A percentile compares a stretch with the other conserved stretches of the same genome.
Conservation (phyloP, 2,113 vertebrate species). For the Sitta europaea region DNA sequence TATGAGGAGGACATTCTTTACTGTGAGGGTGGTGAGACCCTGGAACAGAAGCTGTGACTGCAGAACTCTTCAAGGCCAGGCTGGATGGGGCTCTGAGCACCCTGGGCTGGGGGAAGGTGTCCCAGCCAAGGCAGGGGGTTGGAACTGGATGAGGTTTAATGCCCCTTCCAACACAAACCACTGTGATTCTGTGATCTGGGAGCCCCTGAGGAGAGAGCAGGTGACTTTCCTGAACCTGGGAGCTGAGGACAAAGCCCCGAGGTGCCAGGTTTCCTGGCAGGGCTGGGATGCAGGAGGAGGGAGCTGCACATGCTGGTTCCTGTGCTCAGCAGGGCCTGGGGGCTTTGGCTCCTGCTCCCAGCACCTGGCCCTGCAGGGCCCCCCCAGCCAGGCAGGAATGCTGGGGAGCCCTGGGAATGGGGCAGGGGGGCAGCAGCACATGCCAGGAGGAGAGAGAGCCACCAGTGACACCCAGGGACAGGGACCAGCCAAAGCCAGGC, state of each 20-base stretch:
- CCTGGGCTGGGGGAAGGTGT: background rate
- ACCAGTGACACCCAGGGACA: background rate
- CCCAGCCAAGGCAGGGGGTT: rapidly evolving
- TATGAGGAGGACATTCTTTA: background rate
- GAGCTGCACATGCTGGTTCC: background rate
- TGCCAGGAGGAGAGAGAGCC: rapidly evolving
- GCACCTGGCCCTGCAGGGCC: background rate
- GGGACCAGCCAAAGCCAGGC: background rate
- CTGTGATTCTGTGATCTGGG: background rate
- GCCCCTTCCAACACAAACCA: background rate
- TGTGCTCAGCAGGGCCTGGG: background rate
- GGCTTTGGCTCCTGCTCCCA: background rate
- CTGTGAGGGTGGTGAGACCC: background rate
- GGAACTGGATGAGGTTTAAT: background rate
- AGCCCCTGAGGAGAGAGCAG: background rate
- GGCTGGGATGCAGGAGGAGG: background rate
- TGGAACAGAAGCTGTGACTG: background rate
- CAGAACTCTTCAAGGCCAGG: background rate
- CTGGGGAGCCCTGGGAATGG: background rate
- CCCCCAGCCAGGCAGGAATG: background rate
- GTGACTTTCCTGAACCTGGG: background rate
- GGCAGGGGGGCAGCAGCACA: background rate
- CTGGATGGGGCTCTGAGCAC: rapidly evolving
- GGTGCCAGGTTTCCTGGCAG: background rate
- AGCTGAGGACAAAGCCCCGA: background rate